These are phyloP conservation scores for Bradypodion ventrale DNA, from an alignment of 2,797 vertebrate species.

Conservation along the genomic window DNA sequence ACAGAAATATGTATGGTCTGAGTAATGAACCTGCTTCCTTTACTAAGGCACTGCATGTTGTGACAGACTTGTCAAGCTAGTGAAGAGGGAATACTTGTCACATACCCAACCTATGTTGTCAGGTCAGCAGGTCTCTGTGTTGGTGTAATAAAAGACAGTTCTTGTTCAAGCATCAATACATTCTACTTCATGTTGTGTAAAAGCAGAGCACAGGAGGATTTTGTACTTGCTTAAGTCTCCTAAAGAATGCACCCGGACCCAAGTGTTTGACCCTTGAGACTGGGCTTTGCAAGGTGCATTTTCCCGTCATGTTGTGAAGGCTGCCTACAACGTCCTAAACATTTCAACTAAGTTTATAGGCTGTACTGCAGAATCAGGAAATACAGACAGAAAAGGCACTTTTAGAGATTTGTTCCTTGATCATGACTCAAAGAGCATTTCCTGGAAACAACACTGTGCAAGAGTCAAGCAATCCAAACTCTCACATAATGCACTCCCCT, in stretches of 20 bases:
- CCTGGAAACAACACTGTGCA: not conserved
- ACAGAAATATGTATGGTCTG: not conserved
- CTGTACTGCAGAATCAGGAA: not conserved
- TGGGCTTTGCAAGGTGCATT: not conserved
- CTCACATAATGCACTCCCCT: not conserved
- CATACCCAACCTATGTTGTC: not conserved
- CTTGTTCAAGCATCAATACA: not conserved
- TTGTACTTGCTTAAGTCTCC: not conserved
- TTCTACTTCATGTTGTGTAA: not conserved
- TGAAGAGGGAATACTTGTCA: not conserved
- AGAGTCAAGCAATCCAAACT: not conserved
- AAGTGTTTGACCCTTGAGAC: not conserved
- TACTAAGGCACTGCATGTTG: not conserved
- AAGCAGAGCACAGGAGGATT: not conserved
- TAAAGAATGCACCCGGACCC: conserved; percentile 29
- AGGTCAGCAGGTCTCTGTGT: not conserved
- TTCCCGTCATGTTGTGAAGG: not conserved
- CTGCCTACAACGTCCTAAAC: not conserved
- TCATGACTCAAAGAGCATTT: not conserved
- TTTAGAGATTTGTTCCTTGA: not conserved
- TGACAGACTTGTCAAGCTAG: not conserved
- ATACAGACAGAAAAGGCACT: not conserved
- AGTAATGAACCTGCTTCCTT: not conserved
- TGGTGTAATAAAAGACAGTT: not conserved
- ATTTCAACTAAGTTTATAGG: not conserved